phyloP scores from a whole-genome alignment of 2,888 invertebrate genomes.

The Embidobia sp. region DNA sequence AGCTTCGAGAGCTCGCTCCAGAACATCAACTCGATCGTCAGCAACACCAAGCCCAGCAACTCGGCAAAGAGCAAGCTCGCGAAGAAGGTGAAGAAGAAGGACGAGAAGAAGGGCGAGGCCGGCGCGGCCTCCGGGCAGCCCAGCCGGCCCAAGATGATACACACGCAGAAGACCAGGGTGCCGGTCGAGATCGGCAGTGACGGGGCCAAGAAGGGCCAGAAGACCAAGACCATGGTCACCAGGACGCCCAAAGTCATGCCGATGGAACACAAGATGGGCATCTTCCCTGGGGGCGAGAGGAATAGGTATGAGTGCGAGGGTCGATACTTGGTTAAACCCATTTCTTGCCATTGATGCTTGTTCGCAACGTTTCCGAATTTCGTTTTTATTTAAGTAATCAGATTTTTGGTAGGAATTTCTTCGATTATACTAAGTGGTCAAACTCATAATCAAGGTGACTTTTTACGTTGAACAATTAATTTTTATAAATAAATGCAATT shows the following conservation, averaged over 20 bases:
- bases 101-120: constrained; percentile 75
- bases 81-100: constrained; percentile 78
- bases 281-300: constrained; percentile 81
- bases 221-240: constrained; percentile 84
- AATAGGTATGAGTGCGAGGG: too few species aligned
- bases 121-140: constrained; percentile 71
- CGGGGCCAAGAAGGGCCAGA: constrained; percentile 83
- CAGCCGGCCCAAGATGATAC: constrained; percentile 88
- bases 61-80: constrained; percentile 74
- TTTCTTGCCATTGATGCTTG: too few species aligned
- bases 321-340: too few species aligned
- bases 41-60: constrained; percentile 79
- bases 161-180: constrained; percentile 86
- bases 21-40: constrained; percentile 81
- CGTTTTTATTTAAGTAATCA: too few species aligned
- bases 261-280: constrained; percentile 78
- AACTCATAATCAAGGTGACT: too few species aligned
- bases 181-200: constrained; percentile 82
- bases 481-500: too few species aligned
- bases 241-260: constrained; percentile 82
- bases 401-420: too few species aligned
- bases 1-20: constrained; percentile 79
- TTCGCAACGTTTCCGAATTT: too few species aligned
- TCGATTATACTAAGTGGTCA: too few species aligned
- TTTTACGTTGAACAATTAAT: too few species aligned